Evolutionary conservation across 2,888 invertebrate genomes (phyloP), one percentile per base, ranked within the genome.

Genomic region (Lasioglossum villosulum): DNA sequence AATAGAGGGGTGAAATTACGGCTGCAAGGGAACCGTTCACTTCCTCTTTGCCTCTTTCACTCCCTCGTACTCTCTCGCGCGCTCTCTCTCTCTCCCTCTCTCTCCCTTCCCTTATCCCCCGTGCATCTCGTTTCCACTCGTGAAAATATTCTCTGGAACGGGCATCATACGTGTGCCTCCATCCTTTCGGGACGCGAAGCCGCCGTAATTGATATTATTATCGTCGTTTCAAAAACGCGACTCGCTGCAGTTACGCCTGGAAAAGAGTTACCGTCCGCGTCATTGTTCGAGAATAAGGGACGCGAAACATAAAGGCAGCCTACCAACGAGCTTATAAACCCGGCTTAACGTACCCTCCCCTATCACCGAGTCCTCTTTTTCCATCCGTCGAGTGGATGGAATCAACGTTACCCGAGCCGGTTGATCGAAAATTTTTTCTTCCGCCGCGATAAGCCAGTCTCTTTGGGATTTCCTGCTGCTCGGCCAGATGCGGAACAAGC

Each of bases 321-420:
- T 89, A 87, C 83, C 90, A 89, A 91, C 87, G 89, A 63, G 90
- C 87, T 88, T 91, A 91, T 91, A 91, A 91, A 90, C 90, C 89
- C 86, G 86, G 88, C 90, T 92, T 92, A 91, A 90, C 89, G 89
- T 90, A 83, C 84, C 74, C 66, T 16, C 37, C 8, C 71, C 37
- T 79, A 70, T 82, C 76, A 77, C 83, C 14, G 16, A 19, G 27
- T 70, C 39, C 70, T 23, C 56, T 34, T 39, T 45, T 34, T 34
- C 42, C 75, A 19, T 37, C n/a, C 19, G 16, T 16, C 56, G 45
- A 42, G 34, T 4, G 45, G 23, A 45, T 34, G 52, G 73, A 83
- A 80, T 85, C 83, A 83, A 80, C 83, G 83, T 80, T 85, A 63
- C 68, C 79, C 73, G 82, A 79, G 83, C 76, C 66, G 34, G 66